Evolutionary conservation across 2,797 vertebrate genomes (phyloP).

Genomic region (Chelonia mydas): DNA sequence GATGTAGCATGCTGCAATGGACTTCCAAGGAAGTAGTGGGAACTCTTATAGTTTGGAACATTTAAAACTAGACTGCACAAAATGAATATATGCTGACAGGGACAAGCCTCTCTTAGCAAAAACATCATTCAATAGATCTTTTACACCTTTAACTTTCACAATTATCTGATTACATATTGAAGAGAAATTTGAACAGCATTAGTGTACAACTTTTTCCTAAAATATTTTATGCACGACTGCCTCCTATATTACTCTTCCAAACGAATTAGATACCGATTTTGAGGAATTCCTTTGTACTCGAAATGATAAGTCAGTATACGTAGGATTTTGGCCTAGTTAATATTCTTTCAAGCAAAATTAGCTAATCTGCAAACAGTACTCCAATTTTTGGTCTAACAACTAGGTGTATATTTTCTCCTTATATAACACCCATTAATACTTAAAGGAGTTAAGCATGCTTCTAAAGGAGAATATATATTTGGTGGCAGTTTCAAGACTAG

Average conservation of each 20-base stretch:
- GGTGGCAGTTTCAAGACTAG: neutral
- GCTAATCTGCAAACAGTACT: neutral
- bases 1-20: neutral
- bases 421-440: neutral
- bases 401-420: neutral
- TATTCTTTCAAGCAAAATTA: neutral
- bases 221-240: neutral
- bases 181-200: neutral
- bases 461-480: neutral
- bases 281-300: neutral
- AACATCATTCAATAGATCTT: neutral
- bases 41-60: neutral
- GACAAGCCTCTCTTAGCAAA: neutral
- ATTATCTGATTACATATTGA: neutral
- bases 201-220: neutral
- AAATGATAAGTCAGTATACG: neutral
- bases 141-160: neutral
- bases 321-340: neutral
- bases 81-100: neutral
- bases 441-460: neutral
- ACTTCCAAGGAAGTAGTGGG: neutral
- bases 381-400: neutral
- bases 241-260: neutral
- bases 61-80: fast-evolving
- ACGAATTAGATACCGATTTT: neutral